phyloP scores from a whole-genome alignment of 2,113 vertebrate species.

The Larimichthys polyactis region DNA sequence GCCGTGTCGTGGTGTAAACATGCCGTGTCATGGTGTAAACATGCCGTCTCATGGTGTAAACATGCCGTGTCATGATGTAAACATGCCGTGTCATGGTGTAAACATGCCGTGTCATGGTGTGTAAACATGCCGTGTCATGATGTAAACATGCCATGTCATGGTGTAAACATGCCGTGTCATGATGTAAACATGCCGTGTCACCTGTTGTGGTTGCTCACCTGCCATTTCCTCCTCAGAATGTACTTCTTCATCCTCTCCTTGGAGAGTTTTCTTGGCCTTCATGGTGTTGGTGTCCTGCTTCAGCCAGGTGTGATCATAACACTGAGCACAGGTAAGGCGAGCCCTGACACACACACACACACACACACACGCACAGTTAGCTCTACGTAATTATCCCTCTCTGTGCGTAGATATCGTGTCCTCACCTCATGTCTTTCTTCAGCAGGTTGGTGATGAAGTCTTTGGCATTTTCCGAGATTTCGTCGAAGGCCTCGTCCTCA shows the following conservation, averaged over 20 bases:
- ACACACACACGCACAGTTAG: conserved; percentile 6
- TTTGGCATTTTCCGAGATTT: conserved; percentile 96
- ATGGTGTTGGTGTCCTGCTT: conserved; percentile 98
- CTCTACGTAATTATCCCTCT: no score
- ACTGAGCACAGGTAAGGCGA: conserved; percentile 91
- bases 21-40: no score
- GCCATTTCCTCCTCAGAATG: conserved; percentile 98
- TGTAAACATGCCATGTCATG: not conserved
- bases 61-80: no score
- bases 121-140: not conserved
- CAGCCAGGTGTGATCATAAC: conserved; percentile 94
- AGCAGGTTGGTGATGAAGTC: conserved; percentile 95
- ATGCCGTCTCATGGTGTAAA: no score
- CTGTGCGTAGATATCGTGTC: no score
- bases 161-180: no score
- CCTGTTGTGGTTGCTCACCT: conserved; percentile 85
- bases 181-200: no score
- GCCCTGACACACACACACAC: conserved; percentile 81
- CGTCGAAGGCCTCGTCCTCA: conserved; percentile 97
- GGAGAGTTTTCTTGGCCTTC: conserved; percentile 97
- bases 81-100: no score
- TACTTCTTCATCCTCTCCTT: conserved; percentile 99
- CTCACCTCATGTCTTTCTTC: conserved; percentile 97
- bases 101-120: no score
- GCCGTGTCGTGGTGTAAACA: no score